phyloP scores from a whole-genome alignment of 2,113 vertebrate species.

The Tragelaphus scriptus region DNA sequence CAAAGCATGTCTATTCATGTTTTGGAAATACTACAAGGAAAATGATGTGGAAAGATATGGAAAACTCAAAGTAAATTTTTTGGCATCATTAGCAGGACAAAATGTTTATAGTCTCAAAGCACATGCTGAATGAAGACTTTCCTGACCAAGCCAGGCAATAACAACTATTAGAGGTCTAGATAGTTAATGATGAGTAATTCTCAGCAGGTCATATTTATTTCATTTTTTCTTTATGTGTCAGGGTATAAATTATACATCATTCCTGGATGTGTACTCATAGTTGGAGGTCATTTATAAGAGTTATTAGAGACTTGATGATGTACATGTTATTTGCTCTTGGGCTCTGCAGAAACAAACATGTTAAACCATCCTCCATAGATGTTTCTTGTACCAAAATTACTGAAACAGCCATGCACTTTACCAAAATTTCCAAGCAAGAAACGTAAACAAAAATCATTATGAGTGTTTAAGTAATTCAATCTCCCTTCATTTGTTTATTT shows the following conservation, averaged over 20 bases:
- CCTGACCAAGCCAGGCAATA: background rate
- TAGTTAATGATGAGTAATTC: slow-evolving; percentile 17
- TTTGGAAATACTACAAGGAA: background rate
- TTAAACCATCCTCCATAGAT: background rate
- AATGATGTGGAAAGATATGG: background rate
- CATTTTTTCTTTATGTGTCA: background rate
- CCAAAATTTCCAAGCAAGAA: slow-evolving; percentile 34
- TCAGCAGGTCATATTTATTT: background rate
- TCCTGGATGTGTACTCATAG: background rate
- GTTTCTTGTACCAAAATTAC: background rate
- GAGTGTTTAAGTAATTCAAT: background rate
- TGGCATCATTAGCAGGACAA: background rate
- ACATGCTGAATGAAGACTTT: background rate
- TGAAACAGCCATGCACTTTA: background rate
- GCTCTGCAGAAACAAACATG: background rate
- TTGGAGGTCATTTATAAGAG: background rate
- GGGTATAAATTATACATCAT: background rate
- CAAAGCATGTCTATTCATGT: background rate
- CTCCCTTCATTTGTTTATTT: background rate
- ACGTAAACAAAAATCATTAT: background rate
- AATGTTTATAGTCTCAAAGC: background rate
- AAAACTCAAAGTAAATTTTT: background rate
- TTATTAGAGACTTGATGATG: background rate
- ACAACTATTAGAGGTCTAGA: background rate
- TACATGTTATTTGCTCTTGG: background rate